Base-by-base conservation (phyloP, 1,140 invertebrate genomes). In the Drosophila kurseongensis region DNA sequence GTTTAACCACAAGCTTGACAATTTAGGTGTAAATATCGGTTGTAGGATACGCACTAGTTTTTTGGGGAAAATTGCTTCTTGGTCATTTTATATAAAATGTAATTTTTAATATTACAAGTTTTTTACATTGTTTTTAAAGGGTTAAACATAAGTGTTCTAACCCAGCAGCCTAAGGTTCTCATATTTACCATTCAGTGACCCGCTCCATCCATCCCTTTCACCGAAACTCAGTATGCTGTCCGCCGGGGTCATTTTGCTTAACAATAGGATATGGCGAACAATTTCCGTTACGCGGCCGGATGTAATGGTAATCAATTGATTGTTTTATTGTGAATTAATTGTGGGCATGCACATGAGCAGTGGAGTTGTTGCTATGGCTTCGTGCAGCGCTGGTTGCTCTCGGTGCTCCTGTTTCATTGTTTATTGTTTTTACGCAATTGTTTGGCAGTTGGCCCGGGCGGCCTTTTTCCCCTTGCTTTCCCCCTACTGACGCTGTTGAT, bases 241-340 rank as follows among this genome's bases (percentile, higher is more conserved):
- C 32, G 6, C 16, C 14, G 61, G 75, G 62, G 44, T 73, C 66
- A 79, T 59, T 48, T 60, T 59, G 66, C 72, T 78, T 81, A 78
- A 89, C 80, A 89, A 90, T 75, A 74, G 85, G 69, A 89, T 84
- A 89, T 89, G 78, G 85, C 74, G 78, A 65, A 71, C 84, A 88
- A 88, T 88, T 89, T 88, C 84, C 84, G 85, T 61, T 75, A 60
- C 80, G 80, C 80, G 80, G 60, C 74, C 84, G 84, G 84, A 89
- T 80, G 69, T 75, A 90, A 80, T 84, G 77, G 80, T 90, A 89
- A 89, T 89, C 84, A 89, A 90, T 90, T 89, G 84, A 89, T 89
- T 89, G 84, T 89, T 84, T 89, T 89, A 89, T 89, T 89, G 84
- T 89, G 60, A 89, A 84, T 88, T 88, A 89, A 89, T 90, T 90